Conservation (phyloP, 2,113 vertebrate species). For the Oryzias celebensis region DNA sequence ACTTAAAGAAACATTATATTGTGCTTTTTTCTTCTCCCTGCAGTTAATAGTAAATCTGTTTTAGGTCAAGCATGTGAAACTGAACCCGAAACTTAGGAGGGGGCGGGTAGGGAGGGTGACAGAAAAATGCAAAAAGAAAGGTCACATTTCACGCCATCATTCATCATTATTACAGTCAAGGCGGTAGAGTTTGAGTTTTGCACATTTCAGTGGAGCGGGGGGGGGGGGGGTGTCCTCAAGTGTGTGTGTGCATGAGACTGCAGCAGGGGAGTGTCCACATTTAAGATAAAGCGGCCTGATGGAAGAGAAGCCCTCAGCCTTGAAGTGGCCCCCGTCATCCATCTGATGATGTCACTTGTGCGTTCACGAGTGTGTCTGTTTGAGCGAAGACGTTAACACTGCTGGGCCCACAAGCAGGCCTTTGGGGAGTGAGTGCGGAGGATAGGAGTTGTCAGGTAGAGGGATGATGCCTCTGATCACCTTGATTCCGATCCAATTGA, state of each 20-base stretch:
- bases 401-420: constrained; percentile 43
- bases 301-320: constrained; percentile 61
- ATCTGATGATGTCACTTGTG: constrained; percentile 62
- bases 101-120: constrained; percentile 19
- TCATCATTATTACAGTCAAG: constrained; percentile 65
- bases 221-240: constrained; percentile 11
- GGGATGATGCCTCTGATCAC: constrained; percentile 40
- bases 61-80: background rate
- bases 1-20: too few species aligned
- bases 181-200: constrained; percentile 35
- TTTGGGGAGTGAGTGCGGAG: constrained; percentile 39
- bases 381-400: constrained; percentile 38
- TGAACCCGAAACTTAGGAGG: constrained; percentile 11
- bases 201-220: constrained; percentile 25
- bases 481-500: constrained; percentile 2
- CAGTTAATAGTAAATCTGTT: background rate
- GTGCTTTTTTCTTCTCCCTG: background rate
- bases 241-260: constrained; percentile 5
- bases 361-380: constrained; percentile 3
- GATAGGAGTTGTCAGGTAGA: constrained; percentile 51
- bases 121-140: constrained; percentile 61
- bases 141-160: constrained; percentile 62
- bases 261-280: constrained; percentile 31
- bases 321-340: constrained; percentile 55
- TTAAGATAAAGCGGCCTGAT: constrained; percentile 56